phyloP scores from a whole-genome alignment of 2,888 invertebrate genomes.

The Lasioglossum zephyrum region DNA sequence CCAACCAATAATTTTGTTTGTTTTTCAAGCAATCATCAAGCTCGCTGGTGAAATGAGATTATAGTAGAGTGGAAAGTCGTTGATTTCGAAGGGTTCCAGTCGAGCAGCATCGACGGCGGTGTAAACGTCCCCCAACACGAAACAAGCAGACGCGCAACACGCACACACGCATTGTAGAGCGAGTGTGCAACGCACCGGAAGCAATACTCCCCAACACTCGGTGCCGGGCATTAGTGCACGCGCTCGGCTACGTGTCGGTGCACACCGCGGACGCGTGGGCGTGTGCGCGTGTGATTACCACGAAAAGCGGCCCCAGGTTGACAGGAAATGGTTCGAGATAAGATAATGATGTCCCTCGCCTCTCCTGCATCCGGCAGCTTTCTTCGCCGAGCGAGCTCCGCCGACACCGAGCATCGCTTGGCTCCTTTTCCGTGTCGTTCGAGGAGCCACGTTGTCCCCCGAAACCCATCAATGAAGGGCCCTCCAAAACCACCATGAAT shows the following conservation, averaged over 20 bases:
- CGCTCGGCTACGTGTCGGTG: slow-evolving; percentile 33
- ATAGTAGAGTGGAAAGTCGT: slow-evolving; percentile 5
- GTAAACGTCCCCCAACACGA: slow-evolving; percentile 16
- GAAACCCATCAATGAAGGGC: not conserved
- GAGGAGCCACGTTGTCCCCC: slow-evolving; percentile 35
- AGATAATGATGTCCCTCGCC: slow-evolving; percentile 78
- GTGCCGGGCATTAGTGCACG: slow-evolving; percentile 61
- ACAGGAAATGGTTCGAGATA: slow-evolving; percentile 82
- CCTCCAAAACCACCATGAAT: not conserved
- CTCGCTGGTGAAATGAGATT: not conserved
- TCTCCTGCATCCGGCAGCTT: slow-evolving; percentile 78
- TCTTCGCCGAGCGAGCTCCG: slow-evolving; percentile 66
- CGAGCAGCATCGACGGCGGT: not conserved
- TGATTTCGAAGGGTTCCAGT: not conserved
- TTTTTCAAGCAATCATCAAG: not conserved
- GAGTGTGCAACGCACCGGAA: slow-evolving; percentile 70
- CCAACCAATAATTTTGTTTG: no score
- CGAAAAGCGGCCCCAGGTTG: slow-evolving; percentile 80
- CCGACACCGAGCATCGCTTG: slow-evolving; percentile 46
- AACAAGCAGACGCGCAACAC: slow-evolving; percentile 18
- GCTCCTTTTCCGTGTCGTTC: slow-evolving; percentile 16
- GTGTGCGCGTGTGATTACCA: slow-evolving; percentile 64
- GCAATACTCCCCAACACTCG: slow-evolving; percentile 62
- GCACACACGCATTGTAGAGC: not conserved
- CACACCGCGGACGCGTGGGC: slow-evolving; percentile 19